These are phyloP conservation scores for Hafferia zeledoni DNA, from an alignment of 2,797 vertebrate species.

Conservation along the genomic window DNA sequence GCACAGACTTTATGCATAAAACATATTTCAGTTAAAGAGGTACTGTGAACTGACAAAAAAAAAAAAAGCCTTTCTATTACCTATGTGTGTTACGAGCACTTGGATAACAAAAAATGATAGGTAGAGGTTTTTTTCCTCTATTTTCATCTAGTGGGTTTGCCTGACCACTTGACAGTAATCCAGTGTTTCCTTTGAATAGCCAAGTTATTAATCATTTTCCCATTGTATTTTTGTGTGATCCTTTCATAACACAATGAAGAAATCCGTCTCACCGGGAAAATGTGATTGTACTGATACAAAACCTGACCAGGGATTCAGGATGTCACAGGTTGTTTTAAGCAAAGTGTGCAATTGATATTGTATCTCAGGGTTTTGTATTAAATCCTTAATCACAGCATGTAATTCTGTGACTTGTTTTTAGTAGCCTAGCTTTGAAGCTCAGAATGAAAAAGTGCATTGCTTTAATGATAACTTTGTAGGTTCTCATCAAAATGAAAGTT, in stretches of 20 bases:
- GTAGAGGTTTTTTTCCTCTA: neutral
- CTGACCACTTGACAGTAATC: neutral
- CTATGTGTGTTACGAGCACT: neutral
- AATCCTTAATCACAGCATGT: neutral
- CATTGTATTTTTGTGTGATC: neutral
- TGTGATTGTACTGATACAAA: neutral
- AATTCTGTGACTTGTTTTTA: neutral
- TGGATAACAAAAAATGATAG: neutral
- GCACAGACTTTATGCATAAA: neutral
- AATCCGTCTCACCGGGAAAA: neutral
- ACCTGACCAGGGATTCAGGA: neutral
- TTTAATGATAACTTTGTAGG: conserved; percentile 43
- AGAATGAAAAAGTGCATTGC: neutral
- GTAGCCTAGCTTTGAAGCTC: neutral
- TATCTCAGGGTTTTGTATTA: neutral
- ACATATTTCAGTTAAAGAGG: neutral
- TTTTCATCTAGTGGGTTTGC: neutral
- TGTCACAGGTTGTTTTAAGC: neutral
- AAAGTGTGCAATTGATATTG: neutral
- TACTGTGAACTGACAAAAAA: neutral
- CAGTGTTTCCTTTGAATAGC: neutral
- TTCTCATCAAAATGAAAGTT: conserved; percentile 31
- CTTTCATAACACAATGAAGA: neutral
- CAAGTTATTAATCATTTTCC: neutral
- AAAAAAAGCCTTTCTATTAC: neutral